Evolutionary conservation across 1,140 invertebrate genomes (phyloP).

Genomic region (Ditylenchus dipsaci): DNA sequence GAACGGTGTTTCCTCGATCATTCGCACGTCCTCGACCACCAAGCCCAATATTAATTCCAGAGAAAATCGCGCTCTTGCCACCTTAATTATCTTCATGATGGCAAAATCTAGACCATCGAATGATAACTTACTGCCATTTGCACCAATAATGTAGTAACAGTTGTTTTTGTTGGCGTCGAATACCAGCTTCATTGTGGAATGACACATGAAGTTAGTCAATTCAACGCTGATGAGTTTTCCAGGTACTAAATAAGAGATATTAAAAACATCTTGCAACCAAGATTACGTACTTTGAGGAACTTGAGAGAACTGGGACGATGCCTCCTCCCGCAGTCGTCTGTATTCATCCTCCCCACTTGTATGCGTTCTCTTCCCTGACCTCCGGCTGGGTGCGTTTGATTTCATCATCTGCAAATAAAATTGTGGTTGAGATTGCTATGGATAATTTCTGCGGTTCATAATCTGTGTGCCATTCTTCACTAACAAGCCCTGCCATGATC

Average conservation of each 20-base stretch:
- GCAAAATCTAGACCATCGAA: not conserved
- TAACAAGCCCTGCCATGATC: no score
- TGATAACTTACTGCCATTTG: slow-evolving; percentile 26
- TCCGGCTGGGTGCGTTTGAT: no score
- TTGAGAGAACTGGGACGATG: no score
- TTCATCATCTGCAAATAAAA: no score
- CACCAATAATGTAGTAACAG: slow-evolving; percentile 35
- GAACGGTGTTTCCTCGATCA: slow-evolving; percentile 36
- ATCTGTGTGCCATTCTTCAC: no score
- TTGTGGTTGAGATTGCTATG: no score
- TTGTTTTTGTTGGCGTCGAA: slow-evolving; percentile 27
- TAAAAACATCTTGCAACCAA: not conserved
- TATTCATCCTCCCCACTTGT: no score
- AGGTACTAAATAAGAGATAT: slow-evolving; percentile 22
- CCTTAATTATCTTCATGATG: not conserved
- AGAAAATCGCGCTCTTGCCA: slow-evolving; percentile 42
- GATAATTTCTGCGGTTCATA: no score
- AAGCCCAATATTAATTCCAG: slow-evolving; percentile 40
- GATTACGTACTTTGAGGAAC: no score
- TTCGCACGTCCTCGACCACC: slow-evolving; percentile 32
- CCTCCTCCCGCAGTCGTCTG: no score
- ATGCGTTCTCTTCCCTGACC: no score
- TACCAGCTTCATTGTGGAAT: slow-evolving; percentile 23
- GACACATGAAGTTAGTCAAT: slow-evolving; percentile 38
- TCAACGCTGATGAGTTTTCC: slow-evolving; percentile 25